Base-by-base conservation (phyloP, 2,113 vertebrate genomes). In the Rhegmatorhina hoffmannsi region DNA sequence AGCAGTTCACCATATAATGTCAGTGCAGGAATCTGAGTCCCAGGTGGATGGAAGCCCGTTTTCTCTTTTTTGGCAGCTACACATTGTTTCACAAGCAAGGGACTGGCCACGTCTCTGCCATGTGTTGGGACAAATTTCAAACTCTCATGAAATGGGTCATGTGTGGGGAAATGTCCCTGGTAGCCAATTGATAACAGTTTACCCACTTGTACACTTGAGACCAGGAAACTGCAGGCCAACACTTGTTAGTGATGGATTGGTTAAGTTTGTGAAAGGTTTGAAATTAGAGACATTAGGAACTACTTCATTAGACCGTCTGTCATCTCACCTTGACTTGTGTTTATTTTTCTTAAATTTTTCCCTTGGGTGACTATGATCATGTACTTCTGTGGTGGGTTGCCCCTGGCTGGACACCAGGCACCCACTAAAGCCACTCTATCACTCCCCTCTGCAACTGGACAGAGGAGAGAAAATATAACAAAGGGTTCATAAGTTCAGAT, bases 21-120 rank as follows among this genome's bases (percentile, higher is more conserved):
- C 46, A 24, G n/a, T 34, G 46, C 12, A 21, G n/a, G 50, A 59
- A 17, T 14, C 43, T 15, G 60, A 62, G 60, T 49, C 25, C 9
- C 0, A 1, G 21, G 19, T 34, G 26, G 53, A 6, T 10, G 19
- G 74, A 34, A 75, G 19, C 4, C 1, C 0, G 0, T 44, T 66
- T 58, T 38, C 46, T 47, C 17, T 33, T 46, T 15, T 47, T 49
- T 49, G 60, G 53, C 49, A 47, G 56, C n/a, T 40, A 1, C 21
- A 8, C 31, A 8, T 0, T 34, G 15, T 55, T 67, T 50, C 49
- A 17, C 6, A 3, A n/a, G 46, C 58, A 20, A 28, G 1, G 0
- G 38, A 31, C 49, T 4, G 1, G 20, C 29, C 7, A 2, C 11
- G 13, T 66, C 23, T 60, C 36, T 67, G 17, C 25, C 1, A 0